phyloP scores from a whole-genome alignment of 2,797 vertebrate species.

The Periparus ater region DNA sequence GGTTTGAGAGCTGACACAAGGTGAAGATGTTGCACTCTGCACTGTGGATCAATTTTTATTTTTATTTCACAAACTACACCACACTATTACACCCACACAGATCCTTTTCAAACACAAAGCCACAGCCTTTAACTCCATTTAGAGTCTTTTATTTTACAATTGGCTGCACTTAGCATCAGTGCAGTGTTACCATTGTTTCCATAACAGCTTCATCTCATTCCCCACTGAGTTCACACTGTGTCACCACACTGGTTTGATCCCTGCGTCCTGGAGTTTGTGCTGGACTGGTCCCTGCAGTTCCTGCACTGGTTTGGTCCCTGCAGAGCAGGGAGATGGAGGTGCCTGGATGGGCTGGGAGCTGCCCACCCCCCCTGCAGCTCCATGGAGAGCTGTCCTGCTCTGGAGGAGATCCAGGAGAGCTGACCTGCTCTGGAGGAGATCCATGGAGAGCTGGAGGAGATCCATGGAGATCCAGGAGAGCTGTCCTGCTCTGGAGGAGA shows the following conservation, averaged over 20 bases:
- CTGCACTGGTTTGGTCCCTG: not conserved
- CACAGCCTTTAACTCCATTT: not conserved
- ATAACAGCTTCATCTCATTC: not conserved
- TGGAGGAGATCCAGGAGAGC: too few relatives aligned
- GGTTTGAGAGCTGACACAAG: not conserved
- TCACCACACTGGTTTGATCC: not conserved
- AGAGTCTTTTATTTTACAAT: not conserved
- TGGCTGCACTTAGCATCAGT: not conserved
- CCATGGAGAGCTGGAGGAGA: too few relatives aligned
- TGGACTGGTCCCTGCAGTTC: not conserved
- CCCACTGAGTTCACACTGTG: rapidly evolving
- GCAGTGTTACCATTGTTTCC: not conserved
- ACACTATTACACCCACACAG: not conserved
- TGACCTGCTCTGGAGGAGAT: too few relatives aligned
- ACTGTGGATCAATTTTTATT: not conserved
- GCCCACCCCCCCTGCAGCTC: not conserved
- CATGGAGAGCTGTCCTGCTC: not conserved
- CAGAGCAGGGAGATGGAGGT: rapidly evolving
- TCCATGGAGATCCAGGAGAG: too few relatives aligned
- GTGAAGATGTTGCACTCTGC: not conserved
- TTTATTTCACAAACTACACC: not conserved
- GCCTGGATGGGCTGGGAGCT: rapidly evolving
- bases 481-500: too few relatives aligned
- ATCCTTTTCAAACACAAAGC: not conserved
- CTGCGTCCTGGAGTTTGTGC: rapidly evolving